These are phyloP conservation scores for Machimus atricapillus DNA, from an alignment of 2,888 invertebrate genomes.

Conservation along the genomic window DNA sequence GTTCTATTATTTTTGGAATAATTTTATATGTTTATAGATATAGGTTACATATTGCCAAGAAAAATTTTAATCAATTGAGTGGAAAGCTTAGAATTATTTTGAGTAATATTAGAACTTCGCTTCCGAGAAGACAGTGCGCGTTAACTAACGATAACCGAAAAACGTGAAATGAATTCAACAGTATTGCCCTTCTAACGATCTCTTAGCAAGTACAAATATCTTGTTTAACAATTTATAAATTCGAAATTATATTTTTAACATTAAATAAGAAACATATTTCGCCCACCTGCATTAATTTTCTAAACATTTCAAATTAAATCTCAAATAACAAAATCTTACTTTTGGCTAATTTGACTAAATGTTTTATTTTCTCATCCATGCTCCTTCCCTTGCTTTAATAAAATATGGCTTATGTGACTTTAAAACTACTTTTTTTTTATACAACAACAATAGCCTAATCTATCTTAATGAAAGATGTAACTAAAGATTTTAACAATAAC, in stretches of 20 bases:
- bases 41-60: too few species aligned
- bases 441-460: background rate
- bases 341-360: background rate
- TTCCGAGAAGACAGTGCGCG: background rate
- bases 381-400: background rate
- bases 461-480: background rate
- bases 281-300: background rate
- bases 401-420: background rate
- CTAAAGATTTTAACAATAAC: conserved; percentile 12
- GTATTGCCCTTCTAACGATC: background rate
- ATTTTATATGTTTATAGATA: too few species aligned
- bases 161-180: background rate
- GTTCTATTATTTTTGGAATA: too few species aligned
- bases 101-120: background rate
- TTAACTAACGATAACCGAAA: background rate
- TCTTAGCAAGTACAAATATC: background rate
- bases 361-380: background rate
- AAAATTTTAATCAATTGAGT: too few species aligned
- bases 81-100: too few species aligned
- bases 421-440: background rate
- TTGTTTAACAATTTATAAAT: background rate
- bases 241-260: background rate
- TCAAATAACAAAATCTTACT: background rate
- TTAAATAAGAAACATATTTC: background rate
- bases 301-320: background rate